These are phyloP conservation scores for Galleria mellonella DNA, from an alignment of 1,140 invertebrate species.

Conservation along the genomic window DNA sequence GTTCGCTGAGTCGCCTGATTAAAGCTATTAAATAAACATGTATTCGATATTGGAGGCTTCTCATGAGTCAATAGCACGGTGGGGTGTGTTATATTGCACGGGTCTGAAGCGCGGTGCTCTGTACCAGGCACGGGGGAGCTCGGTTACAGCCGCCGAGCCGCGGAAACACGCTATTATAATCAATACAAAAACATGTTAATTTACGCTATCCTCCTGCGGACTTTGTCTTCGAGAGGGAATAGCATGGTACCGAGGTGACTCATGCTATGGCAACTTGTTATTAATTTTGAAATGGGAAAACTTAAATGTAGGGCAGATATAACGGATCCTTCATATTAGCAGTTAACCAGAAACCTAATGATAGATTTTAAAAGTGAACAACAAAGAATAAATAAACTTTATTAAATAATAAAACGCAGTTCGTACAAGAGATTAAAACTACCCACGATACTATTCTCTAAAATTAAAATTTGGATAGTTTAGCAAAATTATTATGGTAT, in stretches of 20 bases:
- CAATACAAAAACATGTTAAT: slow-evolving; percentile 46
- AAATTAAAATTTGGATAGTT: no score
- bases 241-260: no score
- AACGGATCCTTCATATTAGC: no score
- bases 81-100: slow-evolving; percentile 47
- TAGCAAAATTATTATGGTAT: no score
- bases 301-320: slow-evolving; percentile 1
- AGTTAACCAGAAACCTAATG: no score
- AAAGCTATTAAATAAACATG: slow-evolving; percentile 56
- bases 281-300: background rate
- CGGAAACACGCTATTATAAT: slow-evolving; percentile 59
- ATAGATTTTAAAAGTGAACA: no score
- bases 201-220: slow-evolving; percentile 10
- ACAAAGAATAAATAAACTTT: no score
- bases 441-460: no score
- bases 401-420: no score
- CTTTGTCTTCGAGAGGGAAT: no score
- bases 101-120: slow-evolving; percentile 24
- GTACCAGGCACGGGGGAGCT: slow-evolving; percentile 44
- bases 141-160: slow-evolving; percentile 33
- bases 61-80: slow-evolving; percentile 46
- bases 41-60: slow-evolving; percentile 45
- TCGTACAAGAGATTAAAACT: no score
- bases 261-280: no score
- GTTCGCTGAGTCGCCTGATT: slow-evolving; percentile 54